Evolutionary conservation across 2,113 vertebrate species (phyloP).

Genomic region (Catharus minimus): DNA sequence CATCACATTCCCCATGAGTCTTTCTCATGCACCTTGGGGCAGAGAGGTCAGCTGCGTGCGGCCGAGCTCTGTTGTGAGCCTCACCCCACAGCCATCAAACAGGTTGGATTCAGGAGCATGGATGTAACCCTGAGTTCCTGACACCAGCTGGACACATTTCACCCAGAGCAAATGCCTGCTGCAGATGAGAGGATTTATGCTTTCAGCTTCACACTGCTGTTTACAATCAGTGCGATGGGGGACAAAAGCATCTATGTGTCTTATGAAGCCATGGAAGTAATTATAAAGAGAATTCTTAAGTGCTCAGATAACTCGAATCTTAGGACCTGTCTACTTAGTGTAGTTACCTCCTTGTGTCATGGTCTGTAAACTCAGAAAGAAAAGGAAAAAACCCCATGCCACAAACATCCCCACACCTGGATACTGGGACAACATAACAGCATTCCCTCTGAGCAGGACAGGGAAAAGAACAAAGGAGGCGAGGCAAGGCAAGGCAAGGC

Average conservation of each 20-base stretch:
- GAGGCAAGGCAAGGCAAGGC: too few species aligned
- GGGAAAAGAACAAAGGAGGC: background rate
- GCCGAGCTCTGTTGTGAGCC: rapidly evolving
- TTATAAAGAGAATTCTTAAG: background rate
- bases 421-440: background rate
- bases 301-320: background rate
- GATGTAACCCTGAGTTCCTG: background rate
- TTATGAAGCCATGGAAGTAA: background rate
- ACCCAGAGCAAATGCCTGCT: background rate
- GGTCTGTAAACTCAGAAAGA: background rate
- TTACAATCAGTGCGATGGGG: background rate
- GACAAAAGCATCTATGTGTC: background rate
- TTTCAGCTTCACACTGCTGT: background rate
- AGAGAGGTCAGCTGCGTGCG: rapidly evolving
- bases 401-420: background rate
- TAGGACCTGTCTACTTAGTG: background rate
- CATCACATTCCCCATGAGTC: rapidly evolving
- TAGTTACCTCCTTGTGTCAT: background rate
- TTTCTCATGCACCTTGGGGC: background rate
- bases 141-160: rapidly evolving
- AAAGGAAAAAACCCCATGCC: background rate
- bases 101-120: background rate
- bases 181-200: background rate
- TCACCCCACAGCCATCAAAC: background rate
- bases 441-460: background rate